Evolutionary conservation across 1,140 invertebrate genomes (phyloP).

Genomic region (Eumaeus atala): DNA sequence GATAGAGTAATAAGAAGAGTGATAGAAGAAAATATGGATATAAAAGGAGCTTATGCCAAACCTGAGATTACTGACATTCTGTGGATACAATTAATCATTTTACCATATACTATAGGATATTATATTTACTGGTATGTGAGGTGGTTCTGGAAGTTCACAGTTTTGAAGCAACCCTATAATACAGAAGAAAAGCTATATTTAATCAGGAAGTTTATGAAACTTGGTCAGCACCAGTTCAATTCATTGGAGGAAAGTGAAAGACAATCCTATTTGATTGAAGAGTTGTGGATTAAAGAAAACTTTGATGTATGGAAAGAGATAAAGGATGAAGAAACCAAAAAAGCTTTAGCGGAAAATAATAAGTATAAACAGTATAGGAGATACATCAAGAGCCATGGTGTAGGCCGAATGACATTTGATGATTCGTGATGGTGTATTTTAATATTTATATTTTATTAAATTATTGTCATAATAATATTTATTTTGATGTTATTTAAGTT

Average conservation of each 20-base stretch:
- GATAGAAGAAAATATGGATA: conserved; percentile 93
- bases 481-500: neutral
- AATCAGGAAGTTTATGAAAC: conserved; percentile 85
- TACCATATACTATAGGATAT: conserved; percentile 81
- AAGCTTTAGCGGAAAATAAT: conserved; percentile 84
- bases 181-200: conserved; percentile 89
- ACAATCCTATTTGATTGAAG: conserved; percentile 81
- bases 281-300: conserved; percentile 89
- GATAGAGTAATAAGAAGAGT: conserved; percentile 83
- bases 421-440: conserved; percentile 75
- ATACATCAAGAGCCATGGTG: conserved; percentile 87
- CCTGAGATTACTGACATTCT: conserved; percentile 84
- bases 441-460: conserved; percentile 17
- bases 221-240: conserved; percentile 81
- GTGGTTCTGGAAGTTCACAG: conserved; percentile 88
- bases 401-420: conserved; percentile 86
- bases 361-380: conserved; percentile 86
- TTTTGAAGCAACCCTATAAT: conserved; percentile 85
- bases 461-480: conserved; percentile 19
- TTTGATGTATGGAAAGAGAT: conserved; percentile 86
- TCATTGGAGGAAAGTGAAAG: conserved; percentile 83
- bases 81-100: conserved; percentile 86
- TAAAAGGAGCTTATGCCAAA: conserved; percentile 91
- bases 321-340: conserved; percentile 88
- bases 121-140: conserved; percentile 84